A percentile compares a stretch with the other conserved stretches of the same genome.
Conservation (phyloP, 2,797 vertebrate species). For the Halcyon chelicuti region DNA sequence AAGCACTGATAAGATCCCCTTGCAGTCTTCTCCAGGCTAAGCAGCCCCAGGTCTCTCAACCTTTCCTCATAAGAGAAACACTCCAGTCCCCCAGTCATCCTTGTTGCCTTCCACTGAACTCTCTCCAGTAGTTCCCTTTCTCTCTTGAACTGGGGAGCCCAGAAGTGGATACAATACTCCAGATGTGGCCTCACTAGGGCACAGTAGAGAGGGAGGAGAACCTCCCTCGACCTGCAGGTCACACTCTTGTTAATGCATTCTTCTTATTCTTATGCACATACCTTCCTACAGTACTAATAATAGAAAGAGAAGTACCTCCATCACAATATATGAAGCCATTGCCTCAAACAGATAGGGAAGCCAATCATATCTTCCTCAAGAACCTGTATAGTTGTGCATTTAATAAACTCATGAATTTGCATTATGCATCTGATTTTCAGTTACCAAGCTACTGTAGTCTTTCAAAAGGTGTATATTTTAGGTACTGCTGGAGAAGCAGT, state of each 20-base stretch:
- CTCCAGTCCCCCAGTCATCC: not conserved
- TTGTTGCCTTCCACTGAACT: not conserved
- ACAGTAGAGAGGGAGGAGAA: not conserved
- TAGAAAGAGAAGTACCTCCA: not conserved
- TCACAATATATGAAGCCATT: not conserved
- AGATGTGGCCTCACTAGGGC: not conserved
- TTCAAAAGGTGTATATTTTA: not conserved
- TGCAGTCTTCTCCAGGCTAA: not conserved
- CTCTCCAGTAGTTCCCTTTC: not conserved
- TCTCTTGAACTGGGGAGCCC: not conserved
- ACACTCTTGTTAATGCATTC: not conserved
- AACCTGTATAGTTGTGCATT: not conserved
- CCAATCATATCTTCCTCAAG: not conserved
- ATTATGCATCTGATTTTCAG: not conserved
- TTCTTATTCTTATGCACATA: not conserved
- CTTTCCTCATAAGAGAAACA: not conserved
- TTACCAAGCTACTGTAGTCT: not conserved
- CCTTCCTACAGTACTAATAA: not conserved
- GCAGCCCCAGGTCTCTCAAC: not conserved
- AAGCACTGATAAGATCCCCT: not conserved
- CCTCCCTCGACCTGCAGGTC: not conserved
- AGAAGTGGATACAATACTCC: not conserved
- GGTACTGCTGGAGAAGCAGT: not conserved
- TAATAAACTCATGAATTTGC: not conserved
- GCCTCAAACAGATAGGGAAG: not conserved